Base-by-base conservation (phyloP, 2,888 invertebrate genomes). In the Hetaerina titia region DNA sequence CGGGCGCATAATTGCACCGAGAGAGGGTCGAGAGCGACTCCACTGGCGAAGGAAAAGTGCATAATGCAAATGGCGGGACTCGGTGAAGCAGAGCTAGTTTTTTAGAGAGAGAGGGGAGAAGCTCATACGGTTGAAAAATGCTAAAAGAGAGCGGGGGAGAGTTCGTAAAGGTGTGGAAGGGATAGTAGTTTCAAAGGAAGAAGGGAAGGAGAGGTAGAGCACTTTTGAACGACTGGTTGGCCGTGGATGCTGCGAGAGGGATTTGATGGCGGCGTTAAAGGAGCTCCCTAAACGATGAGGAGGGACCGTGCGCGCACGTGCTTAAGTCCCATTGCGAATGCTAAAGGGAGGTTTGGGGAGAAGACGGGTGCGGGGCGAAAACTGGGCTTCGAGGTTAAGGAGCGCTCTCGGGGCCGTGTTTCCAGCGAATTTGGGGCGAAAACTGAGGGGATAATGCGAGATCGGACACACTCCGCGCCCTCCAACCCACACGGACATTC, bases 311-410 rank as follows among this genome's bases (percentile, higher is more conserved):
- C 58, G 89, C 58, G 92, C 92, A 69, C 92, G 92, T 92, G 69
- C 92, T 92, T 45, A 92, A 64, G 92, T 92, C 69, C 56, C 92
- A 56, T 69, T 45, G 64, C 57, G 92, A 92, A 92, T 57, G 25
- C 92, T 64, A n/a, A 7, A 56, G 69, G n/a, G 81, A 25, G 58
- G 90, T 60, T 57, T n/a, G 2, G 58, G 17, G 88, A n/a, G 45
- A 45, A 88, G 88, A 81, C 25, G 13, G 81, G 56, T 7, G 15
- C 45, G 15, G 31, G 58, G 89, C 22, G 89, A 58, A 58, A 92
- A 92, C 74, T 92, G 92, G 92, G 92, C 69, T 92, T 92, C 92
- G 92, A 92, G 92, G 92, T 92, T 92, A 92, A 92, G 92, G 63
- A 92, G 63, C 69, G 92, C 92, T 31, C 64, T 92, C 56, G 4